Evolutionary conservation across 2,888 invertebrate species (phyloP).

Genomic region (Leuctra nigra): DNA sequence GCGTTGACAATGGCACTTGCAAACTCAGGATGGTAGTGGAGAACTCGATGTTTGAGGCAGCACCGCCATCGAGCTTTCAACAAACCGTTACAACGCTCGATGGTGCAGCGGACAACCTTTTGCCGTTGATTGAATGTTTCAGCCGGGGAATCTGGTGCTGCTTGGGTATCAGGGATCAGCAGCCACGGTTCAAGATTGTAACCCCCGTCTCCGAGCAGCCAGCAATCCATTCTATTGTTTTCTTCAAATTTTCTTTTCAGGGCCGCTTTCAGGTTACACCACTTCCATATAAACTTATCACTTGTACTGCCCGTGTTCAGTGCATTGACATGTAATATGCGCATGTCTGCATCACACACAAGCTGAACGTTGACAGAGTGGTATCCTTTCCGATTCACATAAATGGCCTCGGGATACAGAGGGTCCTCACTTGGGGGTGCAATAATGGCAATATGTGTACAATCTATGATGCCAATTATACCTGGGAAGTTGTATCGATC

Average conservation of each 20-base stretch:
- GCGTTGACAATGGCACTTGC: background rate
- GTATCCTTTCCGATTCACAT: constrained; percentile 7
- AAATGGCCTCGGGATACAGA: background rate
- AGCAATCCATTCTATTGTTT: background rate
- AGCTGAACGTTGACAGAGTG: constrained; percentile 7
- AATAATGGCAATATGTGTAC: constrained; percentile 2
- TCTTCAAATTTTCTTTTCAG: background rate
- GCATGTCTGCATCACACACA: background rate
- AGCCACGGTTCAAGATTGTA: constrained; percentile 5
- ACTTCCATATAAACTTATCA: background rate
- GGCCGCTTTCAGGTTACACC: background rate
- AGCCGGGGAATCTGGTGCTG: background rate
- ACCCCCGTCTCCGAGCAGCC: background rate
- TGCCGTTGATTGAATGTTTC: background rate
- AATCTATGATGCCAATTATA: constrained; percentile 1
- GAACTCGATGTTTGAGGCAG: background rate
- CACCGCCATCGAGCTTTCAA: background rate
- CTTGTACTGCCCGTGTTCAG: constrained; percentile 1
- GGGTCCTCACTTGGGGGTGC: background rate
- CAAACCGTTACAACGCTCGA: constrained; percentile 3
- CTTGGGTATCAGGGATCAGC: background rate
- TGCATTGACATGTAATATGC: background rate
- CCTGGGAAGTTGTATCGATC: background rate
- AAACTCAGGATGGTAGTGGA: constrained; percentile 2
- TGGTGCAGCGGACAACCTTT: background rate